Base-by-base conservation (phyloP, 2,888 invertebrate species). In the Ophioninae sp. region DNA sequence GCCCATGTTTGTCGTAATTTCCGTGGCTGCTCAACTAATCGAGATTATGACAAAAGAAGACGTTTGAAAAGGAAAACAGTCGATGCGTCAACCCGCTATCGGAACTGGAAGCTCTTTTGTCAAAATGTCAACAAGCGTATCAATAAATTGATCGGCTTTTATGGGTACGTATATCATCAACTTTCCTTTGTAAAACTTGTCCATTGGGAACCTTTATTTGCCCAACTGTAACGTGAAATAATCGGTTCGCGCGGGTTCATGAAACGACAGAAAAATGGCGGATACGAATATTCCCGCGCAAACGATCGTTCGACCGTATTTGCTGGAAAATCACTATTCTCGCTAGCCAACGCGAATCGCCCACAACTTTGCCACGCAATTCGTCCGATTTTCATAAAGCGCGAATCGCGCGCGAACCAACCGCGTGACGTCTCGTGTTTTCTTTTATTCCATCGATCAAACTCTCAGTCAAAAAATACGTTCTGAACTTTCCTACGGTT, bases 121-220 rank as follows among this genome's bases (percentile, higher is more conserved):
- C 74, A 83, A 85, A 82, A 89, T 88, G 88, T 82, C 72, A 72
- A 72, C 71, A 77, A 86, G 83, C 63, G 76, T 82, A 51, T 65
- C 61, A 81, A 85, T 86, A 90, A 90, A 90, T 89, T 23, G 80
- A 69, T 85, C 64, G 88, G 88, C 82, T 79, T 58, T 78, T 64
- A 81, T 79, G 81, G 79, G 87, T 88, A 87, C 87, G 85, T 86
- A 85, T 22, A 17, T 17, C 17, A 51, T 6, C 6, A 17, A 13
- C 3, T 17, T 51, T 30, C 17, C 17, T 10, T 51, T 51, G 17
- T 17, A 51, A 51, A 51, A 6, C 51, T 51, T 17, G 17, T 13
- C 13, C 51, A 51, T 51, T 17, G 51, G 6, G 51, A 51, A 0
- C 6, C 51, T 51, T 51, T 0, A 6, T 51, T 51, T 51, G 13